A percentile compares a stretch with the other conserved stretches of the same genome.
phyloP scores from a whole-genome alignment of 2,888 invertebrate species.

The Gymnosoma rotundatum region DNA sequence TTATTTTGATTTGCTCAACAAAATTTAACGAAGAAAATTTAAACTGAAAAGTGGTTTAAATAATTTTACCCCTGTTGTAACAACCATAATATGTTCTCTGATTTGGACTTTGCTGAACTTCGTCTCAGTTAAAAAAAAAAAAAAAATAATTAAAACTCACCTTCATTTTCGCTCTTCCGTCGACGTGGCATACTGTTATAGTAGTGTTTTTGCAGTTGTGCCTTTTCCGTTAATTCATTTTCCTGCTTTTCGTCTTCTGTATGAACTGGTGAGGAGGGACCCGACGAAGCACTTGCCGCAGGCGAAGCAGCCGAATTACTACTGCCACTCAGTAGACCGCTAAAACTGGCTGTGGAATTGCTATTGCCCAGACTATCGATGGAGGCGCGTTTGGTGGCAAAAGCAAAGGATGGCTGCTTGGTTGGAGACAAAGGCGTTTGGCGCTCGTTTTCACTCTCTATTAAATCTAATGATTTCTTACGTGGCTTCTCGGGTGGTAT shows the following conservation, averaged over 20 bases:
- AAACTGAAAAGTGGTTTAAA: too few relatives aligned
- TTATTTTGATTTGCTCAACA: too few relatives aligned
- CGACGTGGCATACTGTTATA: conserved; percentile 77
- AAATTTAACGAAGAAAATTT: too few relatives aligned
- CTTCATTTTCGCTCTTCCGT: conserved; percentile 79
- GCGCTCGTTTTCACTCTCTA: conserved; percentile 76
- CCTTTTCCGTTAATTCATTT: conserved; percentile 84
- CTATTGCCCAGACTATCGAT: conserved; percentile 75
- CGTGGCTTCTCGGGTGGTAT: conserved; percentile 80
- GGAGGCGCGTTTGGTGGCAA: conserved; percentile 78
- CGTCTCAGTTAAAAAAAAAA: neutral
- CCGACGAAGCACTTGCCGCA: conserved; percentile 81
- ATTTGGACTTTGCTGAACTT: too few relatives aligned
- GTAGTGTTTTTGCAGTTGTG: conserved; percentile 75
- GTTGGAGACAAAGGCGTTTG: conserved; percentile 74
- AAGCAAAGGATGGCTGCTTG: conserved; percentile 56
- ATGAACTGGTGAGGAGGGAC: conserved; percentile 82
- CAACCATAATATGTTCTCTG: too few relatives aligned
- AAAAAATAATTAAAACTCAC: conserved; percentile 74
- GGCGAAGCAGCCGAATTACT: conserved; percentile 78
- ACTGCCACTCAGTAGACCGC: conserved; percentile 72
- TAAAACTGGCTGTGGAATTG: conserved; percentile 65
- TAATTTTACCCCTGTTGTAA: too few relatives aligned
- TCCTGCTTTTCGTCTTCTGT: conserved; percentile 84
- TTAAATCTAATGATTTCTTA: conserved; percentile 80